Base-by-base conservation (phyloP, 1,140 invertebrate genomes). In the Lineus longissimus region DNA sequence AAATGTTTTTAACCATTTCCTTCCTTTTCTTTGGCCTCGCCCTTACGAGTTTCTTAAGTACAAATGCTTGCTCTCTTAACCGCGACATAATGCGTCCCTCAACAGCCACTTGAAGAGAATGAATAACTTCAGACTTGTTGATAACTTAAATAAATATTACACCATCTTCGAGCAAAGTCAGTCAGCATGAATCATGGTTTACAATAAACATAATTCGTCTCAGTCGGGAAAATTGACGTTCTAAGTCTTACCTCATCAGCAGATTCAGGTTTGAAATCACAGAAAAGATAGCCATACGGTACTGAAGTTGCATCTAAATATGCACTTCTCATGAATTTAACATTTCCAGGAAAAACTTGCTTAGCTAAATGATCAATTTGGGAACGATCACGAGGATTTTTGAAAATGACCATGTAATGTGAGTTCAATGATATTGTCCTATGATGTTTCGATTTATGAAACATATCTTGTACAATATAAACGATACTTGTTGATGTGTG, bases 341-440 rank as follows among this genome's bases (percentile, higher is more conserved):
- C 47, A n/a, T 51, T 51, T 4, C 4, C 25, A 6, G 25, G 25
- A 51, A 6, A 9, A 27, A n/a, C 47, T 51, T 51, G 47, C 4
- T n/a, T 6, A 7, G 47, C 47, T 9, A 51, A n/a, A 51, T 23
- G 19, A 4, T 6, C 9, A 51, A 51, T 27, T n/a, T 51, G 47
- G 4, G n/a, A 23, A 7, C 47, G 6, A n/a, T 51, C 63, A 45
- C 57, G 36, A 17, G 61, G 65, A 41, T 70, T 70, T 36, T 64
- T 69, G 27, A 67, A 66, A 15, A 68, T 11, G 6, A 68, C 60
- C 23, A 68, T 41, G 43, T 69, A 69, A n/a, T 66, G 69, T 27
- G 31, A 59, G 31, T 67, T 70, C 9, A 69, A 29, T 43, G 61
- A 66, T 11, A 66, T 66, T 23, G 67, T 69, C 40, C 65, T 22